Percentiles rank a stretch among this genome's conserved stretches.
These are phyloP conservation scores for Salarias fasciatus DNA, from an alignment of 2,797 vertebrate genomes.

Conservation along the genomic window DNA sequence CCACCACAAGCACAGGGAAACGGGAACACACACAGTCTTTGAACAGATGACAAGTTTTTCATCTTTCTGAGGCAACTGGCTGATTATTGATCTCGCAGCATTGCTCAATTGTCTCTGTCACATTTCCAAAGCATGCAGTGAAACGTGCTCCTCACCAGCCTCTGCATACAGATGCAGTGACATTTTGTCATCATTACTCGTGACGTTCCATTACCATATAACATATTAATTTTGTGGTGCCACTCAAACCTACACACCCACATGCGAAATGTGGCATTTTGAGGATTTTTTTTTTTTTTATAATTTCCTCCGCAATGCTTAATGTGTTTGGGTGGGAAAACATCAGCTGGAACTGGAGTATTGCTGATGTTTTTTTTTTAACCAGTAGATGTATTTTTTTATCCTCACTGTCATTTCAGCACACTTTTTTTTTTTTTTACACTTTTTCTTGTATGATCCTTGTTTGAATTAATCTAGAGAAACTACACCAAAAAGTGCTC, in stretches of 20 bases:
- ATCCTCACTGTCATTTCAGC: too few species aligned
- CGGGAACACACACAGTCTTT: background rate
- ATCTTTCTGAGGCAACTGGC: conserved; percentile 22
- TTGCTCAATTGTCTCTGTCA: conserved; percentile 35
- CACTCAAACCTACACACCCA: conserved; percentile 3
- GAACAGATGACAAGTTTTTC: conserved; percentile 24
- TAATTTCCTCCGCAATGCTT: conserved; percentile 44
- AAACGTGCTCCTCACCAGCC: conserved; percentile 26
- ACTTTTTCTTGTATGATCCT: too few species aligned
- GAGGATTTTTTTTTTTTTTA: background rate
- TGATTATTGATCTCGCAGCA: conserved; percentile 38
- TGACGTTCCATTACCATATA: conserved; percentile 40
- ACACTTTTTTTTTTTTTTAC: too few species aligned
- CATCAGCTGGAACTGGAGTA: conserved; percentile 25
- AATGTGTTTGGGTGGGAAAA: conserved; percentile 16
- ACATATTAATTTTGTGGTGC: conserved; percentile 33
- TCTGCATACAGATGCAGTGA: conserved; percentile 23
- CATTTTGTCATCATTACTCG: conserved; percentile 48
- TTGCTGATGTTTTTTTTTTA: too few species aligned
- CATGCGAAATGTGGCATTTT: background rate
- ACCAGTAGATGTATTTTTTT: too few species aligned
- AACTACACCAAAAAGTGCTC: conserved; percentile 5
- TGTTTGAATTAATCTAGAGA: conserved; percentile 13
- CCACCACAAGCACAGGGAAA: too few species aligned
- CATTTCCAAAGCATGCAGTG: conserved; percentile 30